Conservation (phyloP, 2,113 vertebrate genomes). For the Dissostichus mawsoni region DNA sequence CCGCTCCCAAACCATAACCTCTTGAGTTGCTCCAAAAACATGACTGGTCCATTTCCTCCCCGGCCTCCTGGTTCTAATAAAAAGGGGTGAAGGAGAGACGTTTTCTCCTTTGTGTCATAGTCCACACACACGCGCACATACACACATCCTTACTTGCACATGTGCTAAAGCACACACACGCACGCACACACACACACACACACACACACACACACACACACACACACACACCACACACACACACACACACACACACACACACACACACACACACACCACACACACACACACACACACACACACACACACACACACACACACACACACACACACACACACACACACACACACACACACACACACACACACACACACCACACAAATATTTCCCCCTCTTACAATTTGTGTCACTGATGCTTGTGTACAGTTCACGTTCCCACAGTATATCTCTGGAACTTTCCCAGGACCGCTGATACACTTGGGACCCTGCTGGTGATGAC, state of each 20-base stretch:
- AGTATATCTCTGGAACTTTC: constrained; percentile 76
- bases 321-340: constrained; percentile 31
- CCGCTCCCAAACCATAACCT: constrained; percentile 71
- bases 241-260: constrained; percentile 29
- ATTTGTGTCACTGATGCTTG: constrained; percentile 59
- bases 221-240: constrained; percentile 33
- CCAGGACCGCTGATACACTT: constrained; percentile 76
- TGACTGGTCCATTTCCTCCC: constrained; percentile 72
- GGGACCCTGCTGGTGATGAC: constrained; percentile 68
- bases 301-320: constrained; percentile 32
- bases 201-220: constrained; percentile 30
- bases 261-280: constrained; percentile 7
- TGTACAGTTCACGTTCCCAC: constrained; percentile 81
- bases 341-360: constrained; percentile 35
- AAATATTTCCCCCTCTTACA: constrained; percentile 10
- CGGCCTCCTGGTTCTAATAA: constrained; percentile 77
- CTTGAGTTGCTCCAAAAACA: constrained; percentile 75
- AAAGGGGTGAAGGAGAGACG: constrained; percentile 45
- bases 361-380: constrained; percentile 10
- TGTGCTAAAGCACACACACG: not conserved
- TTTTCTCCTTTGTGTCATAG: not conserved
- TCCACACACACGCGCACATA: constrained; percentile 12
- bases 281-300: constrained; percentile 1
- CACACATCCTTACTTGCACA: constrained; percentile 25
- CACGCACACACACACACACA: constrained; percentile 15